phyloP scores from a whole-genome alignment of 2,888 invertebrate species.

The Dysmachus trigonus region DNA sequence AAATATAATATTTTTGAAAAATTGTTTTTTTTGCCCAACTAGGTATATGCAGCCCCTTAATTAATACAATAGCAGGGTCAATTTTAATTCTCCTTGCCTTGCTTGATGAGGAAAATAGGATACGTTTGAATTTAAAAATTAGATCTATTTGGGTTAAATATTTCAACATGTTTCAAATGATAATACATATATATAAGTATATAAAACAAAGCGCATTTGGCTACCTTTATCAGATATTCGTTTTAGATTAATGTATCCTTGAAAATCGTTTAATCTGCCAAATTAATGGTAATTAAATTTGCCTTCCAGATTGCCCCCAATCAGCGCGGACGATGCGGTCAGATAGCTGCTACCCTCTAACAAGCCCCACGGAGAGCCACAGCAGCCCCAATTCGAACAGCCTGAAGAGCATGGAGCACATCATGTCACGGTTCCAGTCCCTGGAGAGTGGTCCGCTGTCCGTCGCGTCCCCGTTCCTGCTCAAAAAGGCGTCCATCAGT shows the following conservation, averaged over 20 bases:
- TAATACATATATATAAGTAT: too few relatives aligned
- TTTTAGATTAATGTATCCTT: background rate
- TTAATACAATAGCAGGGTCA: too few relatives aligned
- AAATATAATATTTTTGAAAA: too few relatives aligned
- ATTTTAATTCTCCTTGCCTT: too few relatives aligned
- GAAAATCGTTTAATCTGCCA: background rate
- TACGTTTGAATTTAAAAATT: too few relatives aligned
- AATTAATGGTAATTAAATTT: background rate
- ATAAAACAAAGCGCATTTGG: too few relatives aligned
- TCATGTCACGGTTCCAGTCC: slow-evolving; percentile 56
- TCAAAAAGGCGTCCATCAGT: slow-evolving; percentile 58
- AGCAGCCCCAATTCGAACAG: slow-evolving; percentile 4
- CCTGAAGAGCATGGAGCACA: slow-evolving; percentile 59
- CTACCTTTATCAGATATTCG: too few relatives aligned
- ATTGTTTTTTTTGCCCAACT: too few relatives aligned
- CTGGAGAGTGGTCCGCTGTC: slow-evolving; percentile 53
- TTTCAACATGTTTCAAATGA: too few relatives aligned
- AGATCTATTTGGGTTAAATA: too few relatives aligned
- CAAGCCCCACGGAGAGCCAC: background rate
- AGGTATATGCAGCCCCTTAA: too few relatives aligned
- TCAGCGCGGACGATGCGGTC: slow-evolving; percentile 34
- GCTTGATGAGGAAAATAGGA: too few relatives aligned
- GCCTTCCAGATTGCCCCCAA: background rate
- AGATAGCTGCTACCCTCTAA: slow-evolving; percentile 44
- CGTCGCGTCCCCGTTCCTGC: slow-evolving; percentile 63